Percentiles rank a stretch among this genome's conserved stretches.
Conservation (phyloP, 2,113 vertebrate genomes). For the Labrus mixtus region DNA sequence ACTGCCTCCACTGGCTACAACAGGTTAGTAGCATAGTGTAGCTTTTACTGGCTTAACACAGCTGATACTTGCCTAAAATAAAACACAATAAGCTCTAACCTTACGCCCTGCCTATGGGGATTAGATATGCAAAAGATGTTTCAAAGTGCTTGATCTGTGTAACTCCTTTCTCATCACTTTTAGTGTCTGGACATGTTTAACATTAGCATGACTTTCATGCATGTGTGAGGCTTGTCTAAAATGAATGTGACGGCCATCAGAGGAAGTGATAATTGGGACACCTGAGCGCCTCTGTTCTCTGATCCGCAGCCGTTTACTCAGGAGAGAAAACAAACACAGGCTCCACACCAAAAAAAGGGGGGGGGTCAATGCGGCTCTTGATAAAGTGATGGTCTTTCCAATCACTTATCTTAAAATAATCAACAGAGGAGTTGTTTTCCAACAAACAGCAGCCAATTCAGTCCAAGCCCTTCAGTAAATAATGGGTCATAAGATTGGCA, state of each 20-base stretch:
- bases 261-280: constrained; percentile 76
- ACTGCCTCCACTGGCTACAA: neutral
- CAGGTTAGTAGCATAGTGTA: too few species aligned
- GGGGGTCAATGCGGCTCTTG: constrained; percentile 15
- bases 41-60: too few species aligned
- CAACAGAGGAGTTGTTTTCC: constrained; percentile 51
- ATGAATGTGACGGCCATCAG: constrained; percentile 42
- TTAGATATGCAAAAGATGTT: constrained; percentile 26
- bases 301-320: constrained; percentile 18
- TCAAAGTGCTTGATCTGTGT: constrained; percentile 37
- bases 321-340: constrained; percentile 48
- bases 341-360: constrained; percentile 6
- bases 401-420: constrained; percentile 57
- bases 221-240: constrained; percentile 21
- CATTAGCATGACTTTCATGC: constrained; percentile 50
- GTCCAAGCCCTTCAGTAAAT: constrained; percentile 34
- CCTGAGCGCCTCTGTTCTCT: constrained; percentile 70
- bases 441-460: constrained; percentile 54
- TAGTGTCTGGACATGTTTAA: constrained; percentile 64
- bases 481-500: constrained; percentile 24
- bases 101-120: constrained; percentile 6
- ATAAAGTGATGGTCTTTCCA: constrained; percentile 35
- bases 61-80: too few species aligned
- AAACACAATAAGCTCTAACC: neutral
- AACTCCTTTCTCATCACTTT: constrained; percentile 22